Evolutionary conservation across 2,797 vertebrate species (phyloP).

Genomic region (Chelidonichthys spinosus): DNA sequence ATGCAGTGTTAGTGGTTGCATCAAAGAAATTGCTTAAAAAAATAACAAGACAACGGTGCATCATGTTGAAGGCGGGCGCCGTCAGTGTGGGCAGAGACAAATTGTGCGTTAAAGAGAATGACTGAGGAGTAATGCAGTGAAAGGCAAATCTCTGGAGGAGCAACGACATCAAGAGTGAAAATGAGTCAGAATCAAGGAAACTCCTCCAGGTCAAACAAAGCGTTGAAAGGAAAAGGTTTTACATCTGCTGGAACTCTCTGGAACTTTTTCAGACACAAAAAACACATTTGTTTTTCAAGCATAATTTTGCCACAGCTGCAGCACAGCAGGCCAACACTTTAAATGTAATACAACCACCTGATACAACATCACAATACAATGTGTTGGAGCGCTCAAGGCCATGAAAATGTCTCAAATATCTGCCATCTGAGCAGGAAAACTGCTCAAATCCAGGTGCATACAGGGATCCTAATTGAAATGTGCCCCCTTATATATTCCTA

Average conservation of each 20-base stretch:
- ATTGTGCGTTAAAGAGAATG: not conserved
- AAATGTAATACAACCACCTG: conserved; percentile 3
- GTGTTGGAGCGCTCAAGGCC: not conserved
- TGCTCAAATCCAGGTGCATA: not conserved
- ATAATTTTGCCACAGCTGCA: conserved; percentile 14
- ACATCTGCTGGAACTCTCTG: not conserved
- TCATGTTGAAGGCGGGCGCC: not conserved
- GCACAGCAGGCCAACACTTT: not conserved
- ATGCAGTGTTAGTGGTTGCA: not conserved
- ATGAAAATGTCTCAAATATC: not conserved
- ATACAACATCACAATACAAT: not conserved
- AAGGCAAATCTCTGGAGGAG: conserved; percentile 9
- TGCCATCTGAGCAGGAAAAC: not conserved
- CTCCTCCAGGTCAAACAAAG: not conserved
- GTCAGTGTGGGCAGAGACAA: not conserved
- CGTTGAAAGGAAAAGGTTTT: not conserved
- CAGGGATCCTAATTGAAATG: not conserved
- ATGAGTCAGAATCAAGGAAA: conserved; percentile 11
- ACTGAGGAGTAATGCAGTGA: not conserved
- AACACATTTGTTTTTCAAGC: not conserved
- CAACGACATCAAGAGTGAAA: not conserved
- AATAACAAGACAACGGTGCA: not conserved
- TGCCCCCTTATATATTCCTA: not conserved
- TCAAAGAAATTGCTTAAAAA: not conserved
- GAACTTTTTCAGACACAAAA: not conserved